Evolutionary conservation across 92 coral and sea anemone species (phyloP).

Genomic region (Heteractis magnifica): DNA sequence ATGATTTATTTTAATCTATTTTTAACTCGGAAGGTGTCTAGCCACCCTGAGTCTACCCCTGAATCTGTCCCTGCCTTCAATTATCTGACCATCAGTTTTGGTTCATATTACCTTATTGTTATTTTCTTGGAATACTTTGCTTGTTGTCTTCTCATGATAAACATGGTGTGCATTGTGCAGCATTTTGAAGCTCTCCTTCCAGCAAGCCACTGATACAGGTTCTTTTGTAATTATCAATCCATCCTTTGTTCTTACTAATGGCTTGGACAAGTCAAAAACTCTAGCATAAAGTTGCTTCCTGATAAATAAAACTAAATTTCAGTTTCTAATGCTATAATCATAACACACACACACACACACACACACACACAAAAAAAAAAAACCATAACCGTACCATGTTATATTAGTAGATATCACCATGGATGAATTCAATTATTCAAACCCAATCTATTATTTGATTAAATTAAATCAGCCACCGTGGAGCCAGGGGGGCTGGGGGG

Average conservation of each 20-base stretch:
- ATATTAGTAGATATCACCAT: too few relatives aligned
- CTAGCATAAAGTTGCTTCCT: conserved; percentile 83
- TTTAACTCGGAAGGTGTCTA: too few relatives aligned
- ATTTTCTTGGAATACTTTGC: not conserved
- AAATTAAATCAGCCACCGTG: too few relatives aligned
- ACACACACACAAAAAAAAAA: too few relatives aligned
- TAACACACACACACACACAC: too few relatives aligned
- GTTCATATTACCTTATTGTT: conserved; percentile 7
- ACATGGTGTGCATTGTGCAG: conserved; percentile 82
- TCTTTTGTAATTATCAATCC: conserved; percentile 68
- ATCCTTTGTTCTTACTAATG: conserved; percentile 52
- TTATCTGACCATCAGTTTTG: too few relatives aligned
- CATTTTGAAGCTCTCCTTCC: conserved; percentile 71
- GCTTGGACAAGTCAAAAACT: conserved; percentile 75
- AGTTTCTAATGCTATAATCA: not conserved
- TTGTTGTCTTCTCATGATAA: conserved; percentile 30
- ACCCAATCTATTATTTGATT: too few relatives aligned
- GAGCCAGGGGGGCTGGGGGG: too few relatives aligned
- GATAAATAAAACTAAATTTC: not conserved
- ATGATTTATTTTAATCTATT: too few relatives aligned
- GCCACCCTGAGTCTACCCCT: too few relatives aligned
- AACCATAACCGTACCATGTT: not conserved
- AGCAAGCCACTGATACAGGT: conserved; percentile 50
- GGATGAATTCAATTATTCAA: too few relatives aligned
- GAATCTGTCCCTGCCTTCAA: too few relatives aligned